Base-by-base conservation (phyloP, 2,888 invertebrate genomes). In the Calliphora vomitoria region DNA sequence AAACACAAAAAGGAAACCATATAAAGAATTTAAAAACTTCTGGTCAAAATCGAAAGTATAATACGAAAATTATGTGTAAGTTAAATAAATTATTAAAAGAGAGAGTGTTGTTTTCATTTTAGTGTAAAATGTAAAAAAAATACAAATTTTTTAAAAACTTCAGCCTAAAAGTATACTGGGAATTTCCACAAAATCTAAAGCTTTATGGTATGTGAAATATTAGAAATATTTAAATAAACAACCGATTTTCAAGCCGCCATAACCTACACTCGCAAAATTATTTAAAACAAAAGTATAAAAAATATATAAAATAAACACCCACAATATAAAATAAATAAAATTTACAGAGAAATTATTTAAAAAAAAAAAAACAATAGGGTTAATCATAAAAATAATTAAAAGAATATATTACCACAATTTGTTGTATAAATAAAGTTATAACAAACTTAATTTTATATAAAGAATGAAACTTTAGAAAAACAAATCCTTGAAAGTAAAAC, bases 231-330 rank as follows among this genome's bases (percentile, higher is more conserved):
- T 20, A 20, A 10, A 20, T 20, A 20, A 55, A 10, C 8, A 20
- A 66, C 74, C 81, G 66, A 60, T 66, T 74, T 58, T 15, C 1
- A 85, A 85, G 85, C 85, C 85, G 85, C 86, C 86, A 86, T 82
- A 86, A 86, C 86, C 86, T 86, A 86, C 78, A 80, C 83, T 86
- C 78, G 78, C 86, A 69, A 62, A n/a, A 85, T 58, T 68, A 79
- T 81, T 64, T 25, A 41, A 44, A 20, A 81, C 4, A 53, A 47
- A 55, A 20, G 13, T 41, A 31, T 6, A 5, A 41, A 50, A 38
- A 44, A 44, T 8, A 41, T 41, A 44, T 44, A 68, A 74, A 50
- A 62, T 41, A 75, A 69, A 62, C 44, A 68, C 80, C 85, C 79
- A 35, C 15, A 55, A 62, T 44, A 44, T 13, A 68, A 68, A 62